These are phyloP conservation scores for Bombyx mandarina DNA, from an alignment of 1,140 invertebrate species.

Conservation along the genomic window DNA sequence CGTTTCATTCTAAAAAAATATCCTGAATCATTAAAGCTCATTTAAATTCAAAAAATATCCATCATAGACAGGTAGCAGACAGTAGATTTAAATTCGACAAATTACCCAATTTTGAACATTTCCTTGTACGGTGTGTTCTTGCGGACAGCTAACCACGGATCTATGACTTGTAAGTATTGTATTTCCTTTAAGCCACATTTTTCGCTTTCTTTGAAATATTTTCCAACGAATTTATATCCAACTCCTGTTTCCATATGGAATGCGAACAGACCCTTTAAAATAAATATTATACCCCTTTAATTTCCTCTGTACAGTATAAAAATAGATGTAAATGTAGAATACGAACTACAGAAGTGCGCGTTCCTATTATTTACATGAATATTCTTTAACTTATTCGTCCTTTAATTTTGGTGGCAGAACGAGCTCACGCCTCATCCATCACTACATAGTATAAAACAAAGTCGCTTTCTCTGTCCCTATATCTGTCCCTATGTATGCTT, in stretches of 20 bases:
- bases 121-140: constrained; percentile 75
- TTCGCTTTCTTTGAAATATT: constrained; percentile 76
- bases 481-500: too few species aligned
- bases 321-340: too few species aligned
- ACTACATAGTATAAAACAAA: too few species aligned
- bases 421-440: too few species aligned
- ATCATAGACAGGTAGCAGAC: background rate
- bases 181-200: constrained; percentile 78
- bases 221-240: constrained; percentile 75
- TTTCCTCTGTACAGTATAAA: too few species aligned
- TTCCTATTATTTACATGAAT: background rate
- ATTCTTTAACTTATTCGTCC: too few species aligned
- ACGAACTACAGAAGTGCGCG: background rate
- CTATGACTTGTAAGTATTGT: constrained; percentile 72
- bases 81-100: constrained; percentile 8
- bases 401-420: too few species aligned
- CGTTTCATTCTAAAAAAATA: constrained; percentile 63
- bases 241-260: constrained; percentile 76
- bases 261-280: constrained; percentile 71
- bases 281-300: constrained; percentile 1
- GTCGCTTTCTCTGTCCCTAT: too few species aligned
- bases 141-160: constrained; percentile 73
- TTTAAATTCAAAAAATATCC: constrained; percentile 5
- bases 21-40: background rate
- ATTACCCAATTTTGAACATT: constrained; percentile 75